Base-by-base conservation (phyloP, 2,113 vertebrate species). In the Passer domesticus region DNA sequence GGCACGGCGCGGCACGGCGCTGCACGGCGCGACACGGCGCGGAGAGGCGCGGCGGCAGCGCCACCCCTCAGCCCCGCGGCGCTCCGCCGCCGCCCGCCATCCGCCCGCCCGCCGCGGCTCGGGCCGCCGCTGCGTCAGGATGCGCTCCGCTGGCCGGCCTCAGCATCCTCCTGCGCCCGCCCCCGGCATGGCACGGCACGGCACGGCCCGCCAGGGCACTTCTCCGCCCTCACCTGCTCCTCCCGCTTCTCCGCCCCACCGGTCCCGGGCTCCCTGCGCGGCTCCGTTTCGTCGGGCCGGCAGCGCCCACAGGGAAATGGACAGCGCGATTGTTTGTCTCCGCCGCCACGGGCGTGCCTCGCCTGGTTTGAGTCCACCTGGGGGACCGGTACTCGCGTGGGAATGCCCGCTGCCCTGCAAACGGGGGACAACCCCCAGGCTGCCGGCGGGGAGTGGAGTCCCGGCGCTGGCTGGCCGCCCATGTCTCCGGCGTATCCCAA, bases 41-140 rank as follows among this genome's bases (percentile, higher is more conserved):
- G 52, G 52, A 53, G 52, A 53, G 52, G 52, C 19, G 62, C 62
- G 62, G 62, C 28, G 28, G 62, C 62, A 43, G 62, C 62, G 62
- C 62, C 62, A 67, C 64, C 43, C 31, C 64, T 67, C 64, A 67
- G 64, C 44, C 33, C 46, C 66, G 66, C 13, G 66, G 47, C n/a
- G n/a, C n/a, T 27, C 67, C n/a, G 67, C 47, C 17, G 43, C 88
- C 63, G 41, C 37, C 79, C n/a, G 81, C 88, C 73, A 77, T 72
- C 62, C 39, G 44, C 84, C 83, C 63, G 73, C 86, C 46, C 82
- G 70, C 90, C 83, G 77, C 64, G 72, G 76, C 77, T 68, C 80
- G 66, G 68, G 96, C 89, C 50, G 69, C 95, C 87, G 70, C 92
- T 97, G 97, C 97, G 97, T 97, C 98, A 98, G 93, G 85, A 95